A percentile compares a stretch with the other conserved stretches of the same genome.
These are phyloP conservation scores for Heterodera carotae DNA, from an alignment of 1,140 invertebrate genomes.

Conservation along the genomic window DNA sequence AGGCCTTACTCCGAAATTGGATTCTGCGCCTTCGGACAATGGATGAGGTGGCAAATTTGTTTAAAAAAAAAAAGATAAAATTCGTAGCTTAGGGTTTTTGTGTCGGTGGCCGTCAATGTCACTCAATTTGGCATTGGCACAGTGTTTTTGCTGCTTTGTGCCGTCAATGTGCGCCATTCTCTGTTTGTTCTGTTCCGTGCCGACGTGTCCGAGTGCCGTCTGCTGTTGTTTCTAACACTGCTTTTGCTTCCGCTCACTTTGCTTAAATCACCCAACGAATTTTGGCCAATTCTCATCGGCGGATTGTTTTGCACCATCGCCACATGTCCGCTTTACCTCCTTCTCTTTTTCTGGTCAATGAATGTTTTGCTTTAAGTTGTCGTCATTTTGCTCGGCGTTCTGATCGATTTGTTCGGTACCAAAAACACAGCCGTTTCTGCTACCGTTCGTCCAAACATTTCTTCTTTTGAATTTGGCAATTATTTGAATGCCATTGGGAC, in stretches of 20 bases:
- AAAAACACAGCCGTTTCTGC: slow-evolving; percentile 26
- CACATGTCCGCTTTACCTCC: not conserved
- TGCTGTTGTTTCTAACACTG: slow-evolving; percentile 73
- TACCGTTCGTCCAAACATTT: slow-evolving; percentile 18
- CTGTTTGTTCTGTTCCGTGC: slow-evolving; percentile 69
- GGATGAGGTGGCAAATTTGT: slow-evolving; percentile 69
- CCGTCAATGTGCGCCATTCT: slow-evolving; percentile 69
- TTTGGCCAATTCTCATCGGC: slow-evolving; percentile 70
- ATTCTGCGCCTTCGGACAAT: slow-evolving; percentile 70
- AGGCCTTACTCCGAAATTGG: slow-evolving; percentile 76
- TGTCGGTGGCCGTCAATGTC: slow-evolving; percentile 69
- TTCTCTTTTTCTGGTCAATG: not conserved
- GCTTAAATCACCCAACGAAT: slow-evolving; percentile 76
- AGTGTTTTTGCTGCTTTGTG: slow-evolving; percentile 75
- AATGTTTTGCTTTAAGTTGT: slow-evolving; percentile 35
- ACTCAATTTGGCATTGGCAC: slow-evolving; percentile 75
- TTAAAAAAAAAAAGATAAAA: too few relatives aligned
- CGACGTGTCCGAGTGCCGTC: slow-evolving; percentile 71
- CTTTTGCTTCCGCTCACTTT: slow-evolving; percentile 73
- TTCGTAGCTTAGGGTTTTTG: slow-evolving; percentile 3
- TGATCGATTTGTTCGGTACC: slow-evolving; percentile 30
- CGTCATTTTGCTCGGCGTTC: slow-evolving; percentile 51
- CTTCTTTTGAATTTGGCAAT: slow-evolving; percentile 50
- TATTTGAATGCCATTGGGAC: slow-evolving; percentile 67
- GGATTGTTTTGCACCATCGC: slow-evolving; percentile 1